phyloP scores from a whole-genome alignment of 2,888 invertebrate genomes.

The Falcaria lacertinaria region DNA sequence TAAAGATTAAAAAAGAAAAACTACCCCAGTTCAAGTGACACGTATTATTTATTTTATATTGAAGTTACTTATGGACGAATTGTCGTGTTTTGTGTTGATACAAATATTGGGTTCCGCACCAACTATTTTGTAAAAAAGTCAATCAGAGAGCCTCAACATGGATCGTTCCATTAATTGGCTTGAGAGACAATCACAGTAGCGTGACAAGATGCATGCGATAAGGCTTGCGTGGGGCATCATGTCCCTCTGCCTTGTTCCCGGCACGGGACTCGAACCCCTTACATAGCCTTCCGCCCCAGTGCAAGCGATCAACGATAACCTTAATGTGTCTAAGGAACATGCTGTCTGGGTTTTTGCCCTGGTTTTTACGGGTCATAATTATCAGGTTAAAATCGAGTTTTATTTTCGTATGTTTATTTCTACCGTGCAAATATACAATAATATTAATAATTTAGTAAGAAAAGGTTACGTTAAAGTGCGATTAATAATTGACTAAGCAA shows the following conservation, averaged over 20 bases:
- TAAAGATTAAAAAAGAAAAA: too few species aligned
- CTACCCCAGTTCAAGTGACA: too few species aligned
- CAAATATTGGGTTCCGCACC: too few species aligned
- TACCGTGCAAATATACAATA: too few species aligned
- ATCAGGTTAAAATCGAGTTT: neutral
- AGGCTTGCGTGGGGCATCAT: slow-evolving; percentile 19
- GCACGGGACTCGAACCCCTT: slow-evolving; percentile 14
- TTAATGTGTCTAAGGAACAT: slow-evolving; percentile 44
- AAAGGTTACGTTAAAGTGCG: too few species aligned
- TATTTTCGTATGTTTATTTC: neutral
- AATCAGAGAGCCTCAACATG: too few species aligned
- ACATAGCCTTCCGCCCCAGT: slow-evolving; percentile 21
- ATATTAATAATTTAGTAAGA: too few species aligned
- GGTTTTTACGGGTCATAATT: slow-evolving; percentile 9
- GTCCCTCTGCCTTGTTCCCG: slow-evolving; percentile 16
- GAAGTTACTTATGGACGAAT: too few species aligned
- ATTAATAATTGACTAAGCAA: too few species aligned
- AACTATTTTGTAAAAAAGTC: too few species aligned
- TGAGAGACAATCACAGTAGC: slow-evolving; percentile 22
- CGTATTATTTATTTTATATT: too few species aligned
- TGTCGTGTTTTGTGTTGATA: too few species aligned
- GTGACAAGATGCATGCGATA: slow-evolving; percentile 38
- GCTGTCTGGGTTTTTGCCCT: slow-evolving; percentile 27
- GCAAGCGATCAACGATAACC: slow-evolving; percentile 39
- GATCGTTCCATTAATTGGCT: slow-evolving; percentile 29